Evolutionary conservation across 2,888 invertebrate genomes (phyloP).

Genomic region (Melangyna quadrimaculata): DNA sequence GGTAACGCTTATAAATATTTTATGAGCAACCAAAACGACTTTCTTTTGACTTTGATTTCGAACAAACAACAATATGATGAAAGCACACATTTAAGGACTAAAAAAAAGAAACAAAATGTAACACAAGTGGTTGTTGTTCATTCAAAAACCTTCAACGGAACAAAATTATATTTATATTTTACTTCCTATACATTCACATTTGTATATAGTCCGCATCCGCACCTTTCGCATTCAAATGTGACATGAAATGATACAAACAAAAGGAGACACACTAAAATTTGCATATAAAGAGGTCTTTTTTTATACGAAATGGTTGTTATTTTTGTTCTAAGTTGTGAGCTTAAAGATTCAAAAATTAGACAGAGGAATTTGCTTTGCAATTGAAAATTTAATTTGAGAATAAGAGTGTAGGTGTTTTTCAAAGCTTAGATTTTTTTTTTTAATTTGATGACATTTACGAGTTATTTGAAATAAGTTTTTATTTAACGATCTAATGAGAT

Average conservation of each 20-base stretch:
- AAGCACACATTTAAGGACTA: slow-evolving; percentile 2
- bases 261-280: background rate
- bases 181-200: background rate
- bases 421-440: background rate
- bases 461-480: background rate
- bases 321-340: too few species aligned
- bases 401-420: background rate
- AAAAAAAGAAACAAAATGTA: slow-evolving; percentile 1
- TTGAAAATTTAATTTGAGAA: background rate
- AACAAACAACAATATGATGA: slow-evolving; percentile 10
- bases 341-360: background rate
- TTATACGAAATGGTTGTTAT: background rate
- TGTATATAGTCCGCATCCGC: background rate
- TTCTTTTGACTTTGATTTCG: slow-evolving; percentile 52
- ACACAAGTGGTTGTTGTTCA: too few species aligned
- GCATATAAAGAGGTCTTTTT: background rate
- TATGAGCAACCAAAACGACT: slow-evolving; percentile 46
- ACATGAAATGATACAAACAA: background rate
- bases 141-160: too few species aligned
- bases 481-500: too few species aligned
- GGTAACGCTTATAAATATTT: slow-evolving; percentile 56
- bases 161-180: background rate
- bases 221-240: background rate
- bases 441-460: background rate
- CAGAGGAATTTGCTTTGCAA: background rate